Conservation (phyloP, 2,797 vertebrate species). For the Anableps anableps region DNA sequence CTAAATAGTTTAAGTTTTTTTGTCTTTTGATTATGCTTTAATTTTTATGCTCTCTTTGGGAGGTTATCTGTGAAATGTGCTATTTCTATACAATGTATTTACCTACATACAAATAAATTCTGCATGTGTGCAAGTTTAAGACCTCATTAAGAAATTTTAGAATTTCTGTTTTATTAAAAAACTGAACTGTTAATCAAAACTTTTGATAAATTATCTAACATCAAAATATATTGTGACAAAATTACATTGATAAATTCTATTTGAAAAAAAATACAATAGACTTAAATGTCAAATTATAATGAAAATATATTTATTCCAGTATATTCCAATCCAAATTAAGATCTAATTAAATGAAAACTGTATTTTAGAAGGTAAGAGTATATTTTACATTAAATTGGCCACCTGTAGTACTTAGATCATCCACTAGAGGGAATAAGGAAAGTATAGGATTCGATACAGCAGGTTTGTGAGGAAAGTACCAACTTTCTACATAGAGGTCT, state of each 20-base stretch:
- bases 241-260: background rate
- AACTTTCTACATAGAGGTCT: background rate
- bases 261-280: background rate
- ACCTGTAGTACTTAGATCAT: background rate
- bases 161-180: background rate
- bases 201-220: background rate
- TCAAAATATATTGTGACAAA: no score
- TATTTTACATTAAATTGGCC: background rate
- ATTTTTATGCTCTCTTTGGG: background rate
- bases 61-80: background rate
- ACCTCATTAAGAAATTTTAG: background rate
- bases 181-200: background rate
- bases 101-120: background rate
- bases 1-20: background rate
- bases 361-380: background rate
- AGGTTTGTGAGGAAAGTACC: background rate
- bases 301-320: background rate
- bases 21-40: background rate
- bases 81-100: background rate
- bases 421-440: background rate
- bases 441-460: background rate
- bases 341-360: background rate
- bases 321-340: background rate
- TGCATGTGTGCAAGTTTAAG: background rate
- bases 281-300: background rate